Percentiles rank a stretch among this genome's conserved stretches.
Evolutionary conservation across 2,888 invertebrate species (phyloP).

Genomic region (Cerastis leucographa): DNA sequence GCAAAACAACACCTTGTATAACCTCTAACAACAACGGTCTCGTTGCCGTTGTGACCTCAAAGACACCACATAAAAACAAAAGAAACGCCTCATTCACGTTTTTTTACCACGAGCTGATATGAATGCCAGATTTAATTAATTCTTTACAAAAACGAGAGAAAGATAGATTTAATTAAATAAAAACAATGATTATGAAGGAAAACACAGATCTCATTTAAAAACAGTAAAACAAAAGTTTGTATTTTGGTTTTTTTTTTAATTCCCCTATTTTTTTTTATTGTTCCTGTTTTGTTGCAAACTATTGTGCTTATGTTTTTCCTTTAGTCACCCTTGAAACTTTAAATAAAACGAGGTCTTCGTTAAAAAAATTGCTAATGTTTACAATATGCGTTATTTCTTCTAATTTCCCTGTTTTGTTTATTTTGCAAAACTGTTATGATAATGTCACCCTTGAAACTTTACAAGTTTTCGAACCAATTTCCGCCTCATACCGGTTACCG

Average conservation of each 20-base stretch:
- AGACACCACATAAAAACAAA: neutral
- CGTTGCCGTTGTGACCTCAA: too few species aligned
- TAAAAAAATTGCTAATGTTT: too few species aligned
- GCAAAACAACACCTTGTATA: too few species aligned
- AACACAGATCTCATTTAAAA: neutral
- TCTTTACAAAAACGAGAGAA: neutral
- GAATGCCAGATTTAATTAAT: neutral
- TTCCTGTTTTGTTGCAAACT: too few species aligned
- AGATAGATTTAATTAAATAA: slow-evolving; percentile 10
- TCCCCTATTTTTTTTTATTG: too few species aligned
- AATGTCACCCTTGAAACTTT: slow-evolving; percentile 7
- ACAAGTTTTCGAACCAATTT: slow-evolving; percentile 8
- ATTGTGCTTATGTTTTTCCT: too few species aligned
- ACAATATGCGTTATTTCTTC: too few species aligned
- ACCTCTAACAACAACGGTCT: too few species aligned
- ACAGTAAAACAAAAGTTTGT: neutral
- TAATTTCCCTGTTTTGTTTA: slow-evolving; percentile 1
- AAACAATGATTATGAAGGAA: slow-evolving; percentile 23
- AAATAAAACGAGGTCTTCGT: too few species aligned
- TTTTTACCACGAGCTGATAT: neutral
- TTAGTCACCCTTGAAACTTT: too few species aligned
- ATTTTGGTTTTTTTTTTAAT: too few species aligned
- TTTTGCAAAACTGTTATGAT: slow-evolving; percentile 1
- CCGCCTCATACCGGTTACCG: neutral
- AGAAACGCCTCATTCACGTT: neutral